These are phyloP conservation scores for Frieseomelitta varia DNA, from an alignment of 1,140 invertebrate species.

Conservation along the genomic window DNA sequence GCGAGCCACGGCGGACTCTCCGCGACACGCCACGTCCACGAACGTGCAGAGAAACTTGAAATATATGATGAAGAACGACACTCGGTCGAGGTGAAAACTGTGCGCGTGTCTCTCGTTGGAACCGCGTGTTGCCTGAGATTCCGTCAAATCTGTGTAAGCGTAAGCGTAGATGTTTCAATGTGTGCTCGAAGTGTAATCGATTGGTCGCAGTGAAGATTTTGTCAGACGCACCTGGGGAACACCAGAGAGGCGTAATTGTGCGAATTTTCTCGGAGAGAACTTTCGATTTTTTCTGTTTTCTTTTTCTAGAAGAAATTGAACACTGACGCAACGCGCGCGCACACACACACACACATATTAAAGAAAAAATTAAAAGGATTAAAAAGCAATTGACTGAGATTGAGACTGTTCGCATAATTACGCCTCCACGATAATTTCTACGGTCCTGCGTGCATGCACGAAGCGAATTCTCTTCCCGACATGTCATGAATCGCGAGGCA, in stretches of 20 bases:
- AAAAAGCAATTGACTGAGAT: too few relatives aligned
- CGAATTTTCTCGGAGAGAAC: not conserved
- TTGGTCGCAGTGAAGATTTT: slow-evolving; percentile 44
- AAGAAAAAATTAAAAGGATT: too few relatives aligned
- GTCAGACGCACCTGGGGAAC: too few relatives aligned
- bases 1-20: slow-evolving; percentile 18
- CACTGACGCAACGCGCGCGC: too few relatives aligned
- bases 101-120: not conserved
- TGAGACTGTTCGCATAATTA: not conserved
- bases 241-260: slow-evolving; percentile 8
- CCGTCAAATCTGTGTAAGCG: slow-evolving; percentile 51
- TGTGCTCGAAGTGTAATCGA: slow-evolving; percentile 54
- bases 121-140: slow-evolving; percentile 34
- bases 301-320: too few relatives aligned
- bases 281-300: not conserved
- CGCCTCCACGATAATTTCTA: slow-evolving; percentile 20
- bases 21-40: too few relatives aligned
- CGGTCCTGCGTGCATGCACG: slow-evolving; percentile 23
- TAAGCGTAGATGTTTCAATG: slow-evolving; percentile 58
- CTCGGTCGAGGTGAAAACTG: too few relatives aligned
- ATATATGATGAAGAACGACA: too few relatives aligned
- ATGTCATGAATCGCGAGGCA: not conserved
- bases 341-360: too few relatives aligned
- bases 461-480: slow-evolving; percentile 48
- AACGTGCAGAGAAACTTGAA: too few relatives aligned